These are phyloP conservation scores for Liasis olivaceus DNA, from an alignment of 2,797 vertebrate genomes.

Conservation along the genomic window DNA sequence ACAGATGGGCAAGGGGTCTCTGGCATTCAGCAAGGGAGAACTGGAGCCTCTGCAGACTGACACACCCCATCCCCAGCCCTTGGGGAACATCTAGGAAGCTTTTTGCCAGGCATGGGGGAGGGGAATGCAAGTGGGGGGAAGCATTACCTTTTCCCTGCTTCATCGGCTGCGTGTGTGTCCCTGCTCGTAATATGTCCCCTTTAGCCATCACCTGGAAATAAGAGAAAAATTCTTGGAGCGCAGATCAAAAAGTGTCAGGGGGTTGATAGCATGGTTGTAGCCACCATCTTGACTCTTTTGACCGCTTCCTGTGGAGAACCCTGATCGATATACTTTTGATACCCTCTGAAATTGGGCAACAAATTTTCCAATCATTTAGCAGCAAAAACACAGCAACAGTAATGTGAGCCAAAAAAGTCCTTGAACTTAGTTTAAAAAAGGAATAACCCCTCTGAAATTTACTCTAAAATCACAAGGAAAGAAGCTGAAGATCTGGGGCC, in stretches of 20 bases:
- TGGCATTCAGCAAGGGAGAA: background rate
- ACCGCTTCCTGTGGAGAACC: background rate
- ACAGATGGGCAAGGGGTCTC: background rate
- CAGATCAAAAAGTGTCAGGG: background rate
- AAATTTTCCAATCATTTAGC: background rate
- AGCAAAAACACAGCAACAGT: background rate
- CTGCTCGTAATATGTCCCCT: background rate
- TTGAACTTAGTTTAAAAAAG: background rate
- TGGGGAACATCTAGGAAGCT: background rate
- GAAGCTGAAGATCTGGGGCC: background rate
- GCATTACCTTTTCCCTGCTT: background rate
- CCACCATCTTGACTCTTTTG: background rate
- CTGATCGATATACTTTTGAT: background rate
- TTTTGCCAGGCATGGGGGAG: background rate
- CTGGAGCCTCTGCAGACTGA: background rate
- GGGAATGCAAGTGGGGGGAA: background rate
- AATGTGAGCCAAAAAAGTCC: background rate
- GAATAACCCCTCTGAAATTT: background rate
- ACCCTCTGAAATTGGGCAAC: background rate
- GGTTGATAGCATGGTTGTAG: background rate
- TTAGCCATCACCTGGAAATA: background rate
- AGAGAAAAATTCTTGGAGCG: background rate
- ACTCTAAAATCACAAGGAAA: background rate
- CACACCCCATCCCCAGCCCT: background rate
- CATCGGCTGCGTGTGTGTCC: background rate